Base-by-base conservation (phyloP, 2,888 invertebrate species). In the Schrankia costaestrigalis region DNA sequence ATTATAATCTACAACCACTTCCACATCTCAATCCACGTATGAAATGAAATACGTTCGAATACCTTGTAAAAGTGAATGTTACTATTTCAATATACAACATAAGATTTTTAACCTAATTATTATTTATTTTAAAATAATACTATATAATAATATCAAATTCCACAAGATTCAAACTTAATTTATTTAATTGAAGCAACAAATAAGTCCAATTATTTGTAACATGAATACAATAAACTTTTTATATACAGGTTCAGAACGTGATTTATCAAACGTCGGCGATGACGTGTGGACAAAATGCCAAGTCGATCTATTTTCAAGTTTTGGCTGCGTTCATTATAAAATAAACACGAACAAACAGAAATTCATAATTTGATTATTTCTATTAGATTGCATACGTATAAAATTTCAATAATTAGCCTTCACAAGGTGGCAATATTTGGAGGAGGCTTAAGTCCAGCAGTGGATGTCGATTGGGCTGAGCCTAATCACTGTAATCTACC, bases 261-360 rank as follows among this genome's bases (percentile, higher is more conserved):
- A 55, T 37, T 25, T 23, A 12, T 25, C 41, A 56, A 74, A 78
- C 71, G 78, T 82, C 79, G 74, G 48, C 72, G 71, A 57, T 80
- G 83, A 84, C 82, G 83, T 83, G 56, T 51, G 59, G 43, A 30
- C 10, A 48, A 58, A 44, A 56, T 51, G 56, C 48, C 59, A 58
- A 51, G 14, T 43, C 14, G 31, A 36, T 33, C 21, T 35, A 23
- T 29, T 21, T 42, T 24, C n/a, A 10, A 29, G 74, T 63, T 50
- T 61, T 51, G 46, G 44, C 11, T 66, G 57, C 74, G 70, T 71
- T 78, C 73, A 26, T 36, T 34, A 31, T 26, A 29, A 42, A 42
- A 49, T 45, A 33, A 52, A 43, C 46, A 9, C 9, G 2, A 22
- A n/a, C n/a, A n/a, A n/a, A n/a, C n/a, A n/a, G n/a, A n/a, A n/a